These are phyloP conservation scores for Trichechus manatus DNA, from an alignment of 2,113 vertebrate species.

Conservation along the genomic window DNA sequence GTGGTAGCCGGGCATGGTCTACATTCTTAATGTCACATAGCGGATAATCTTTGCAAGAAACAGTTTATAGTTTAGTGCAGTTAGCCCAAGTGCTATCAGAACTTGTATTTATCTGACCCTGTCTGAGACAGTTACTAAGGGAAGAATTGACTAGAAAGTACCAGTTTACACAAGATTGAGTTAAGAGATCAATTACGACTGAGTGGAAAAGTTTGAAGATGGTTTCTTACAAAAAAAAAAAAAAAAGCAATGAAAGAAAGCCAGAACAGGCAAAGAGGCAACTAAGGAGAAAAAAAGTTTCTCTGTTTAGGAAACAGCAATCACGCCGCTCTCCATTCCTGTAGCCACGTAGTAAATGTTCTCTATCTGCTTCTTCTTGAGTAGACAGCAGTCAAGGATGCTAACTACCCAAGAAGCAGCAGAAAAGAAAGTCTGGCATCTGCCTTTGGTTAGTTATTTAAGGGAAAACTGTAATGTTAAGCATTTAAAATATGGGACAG, in stretches of 20 bases:
- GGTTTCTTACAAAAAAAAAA: neutral
- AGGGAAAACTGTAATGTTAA: neutral
- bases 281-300: neutral
- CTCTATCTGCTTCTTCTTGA: neutral
- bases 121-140: neutral
- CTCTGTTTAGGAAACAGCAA: neutral
- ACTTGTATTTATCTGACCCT: neutral
- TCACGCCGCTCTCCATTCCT: neutral
- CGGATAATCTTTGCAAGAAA: neutral
- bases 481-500: neutral
- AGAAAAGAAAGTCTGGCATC: neutral
- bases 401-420: neutral
- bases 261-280: neutral
- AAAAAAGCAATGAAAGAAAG: neutral
- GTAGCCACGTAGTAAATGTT: neutral
- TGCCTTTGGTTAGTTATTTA: neutral
- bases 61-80: neutral
- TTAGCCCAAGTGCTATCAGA: neutral
- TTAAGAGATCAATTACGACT: neutral
- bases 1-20: too few relatives aligned
- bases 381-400: neutral
- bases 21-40: neutral
- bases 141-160: neutral
- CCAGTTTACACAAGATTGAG: neutral
- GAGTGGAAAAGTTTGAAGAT: neutral